Base-by-base conservation (phyloP, 2,888 invertebrate genomes). In the Plagodis pulveraria region DNA sequence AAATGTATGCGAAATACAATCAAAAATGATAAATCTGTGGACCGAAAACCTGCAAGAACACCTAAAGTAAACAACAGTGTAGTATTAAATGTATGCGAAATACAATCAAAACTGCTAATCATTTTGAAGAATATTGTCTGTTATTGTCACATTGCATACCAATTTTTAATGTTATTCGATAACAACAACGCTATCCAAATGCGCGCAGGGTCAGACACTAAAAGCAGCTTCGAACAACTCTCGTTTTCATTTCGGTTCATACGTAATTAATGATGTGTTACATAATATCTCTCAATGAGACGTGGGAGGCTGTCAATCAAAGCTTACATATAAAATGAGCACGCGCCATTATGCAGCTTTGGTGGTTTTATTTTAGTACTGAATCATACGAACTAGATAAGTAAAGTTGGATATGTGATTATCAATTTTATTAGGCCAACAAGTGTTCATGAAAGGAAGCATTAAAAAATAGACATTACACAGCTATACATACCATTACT, bases 291-390 rank as follows among this genome's bases (percentile, higher is more conserved):
- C 52, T 48, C 59, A 50, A 51, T 42, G 50, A 45, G 38, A 12
- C 38, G 61, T 61, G 56, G 56, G 56, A 12, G 41, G 38, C 46
- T 61, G 61, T 56, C 61, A 61, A 46, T 61, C 56, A 56, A 47
- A 47, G 43, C 6, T 22, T 40, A 35, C 22, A 11, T 48, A 44
- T 45, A 8, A 36, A 50, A 56, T 46, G 12, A 42, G 43, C 46
- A 11, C 48, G 44, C 12, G 40, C 32, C 36, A 7, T 36, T 50
- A 6, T 12, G 8, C 43, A 33, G 10, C 22, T 49, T 35, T 35
- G 11, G 36, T 45, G 32, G 33, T 38, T 45, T 40, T 11, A 44
- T 43, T 43, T 2, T 41, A 6, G n/a, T 41, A 41, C 41, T 41
- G n/a, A 22, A 22, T 22, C 41, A 41, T 6, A 8, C 7, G 38